These are phyloP conservation scores for Tenthredo notha DNA, from an alignment of 2,888 invertebrate genomes.

Conservation along the genomic window DNA sequence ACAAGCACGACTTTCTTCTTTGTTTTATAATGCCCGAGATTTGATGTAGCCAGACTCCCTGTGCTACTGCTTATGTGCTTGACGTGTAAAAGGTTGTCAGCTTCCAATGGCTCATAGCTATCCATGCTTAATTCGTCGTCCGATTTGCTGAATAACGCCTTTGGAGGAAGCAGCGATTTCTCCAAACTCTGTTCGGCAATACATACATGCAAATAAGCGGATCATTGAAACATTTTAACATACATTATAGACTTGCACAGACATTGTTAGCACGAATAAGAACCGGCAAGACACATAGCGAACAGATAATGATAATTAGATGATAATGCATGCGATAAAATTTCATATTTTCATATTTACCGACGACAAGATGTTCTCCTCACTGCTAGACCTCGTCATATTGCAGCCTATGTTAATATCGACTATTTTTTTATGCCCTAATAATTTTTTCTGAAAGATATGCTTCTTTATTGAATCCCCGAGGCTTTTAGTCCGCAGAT, in stretches of 20 bases:
- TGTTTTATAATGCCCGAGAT: constrained; percentile 60
- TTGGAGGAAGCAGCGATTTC: constrained; percentile 68
- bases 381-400: constrained; percentile 74
- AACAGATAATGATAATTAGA: background rate
- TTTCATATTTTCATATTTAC: constrained; percentile 66
- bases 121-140: constrained; percentile 74
- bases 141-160: constrained; percentile 73
- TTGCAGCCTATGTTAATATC: constrained; percentile 73
- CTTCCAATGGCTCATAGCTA: constrained; percentile 65
- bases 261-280: constrained; percentile 24
- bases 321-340: constrained; percentile 6
- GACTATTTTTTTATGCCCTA: constrained; percentile 72
- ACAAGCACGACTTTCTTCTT: constrained; percentile 64
- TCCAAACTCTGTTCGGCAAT: constrained; percentile 66
- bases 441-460: constrained; percentile 86
- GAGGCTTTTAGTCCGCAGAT: constrained; percentile 84
- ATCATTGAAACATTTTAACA: background rate
- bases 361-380: constrained; percentile 73
- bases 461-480: constrained; percentile 93
- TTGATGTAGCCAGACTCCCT: constrained; percentile 70
- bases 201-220: constrained; percentile 42
- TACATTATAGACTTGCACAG: constrained; percentile 6
- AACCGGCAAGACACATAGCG: background rate
- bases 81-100: constrained; percentile 68
- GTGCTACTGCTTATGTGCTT: constrained; percentile 75